phyloP scores from a whole-genome alignment of 2,113 vertebrate genomes.

The Percopsis transmontana region DNA sequence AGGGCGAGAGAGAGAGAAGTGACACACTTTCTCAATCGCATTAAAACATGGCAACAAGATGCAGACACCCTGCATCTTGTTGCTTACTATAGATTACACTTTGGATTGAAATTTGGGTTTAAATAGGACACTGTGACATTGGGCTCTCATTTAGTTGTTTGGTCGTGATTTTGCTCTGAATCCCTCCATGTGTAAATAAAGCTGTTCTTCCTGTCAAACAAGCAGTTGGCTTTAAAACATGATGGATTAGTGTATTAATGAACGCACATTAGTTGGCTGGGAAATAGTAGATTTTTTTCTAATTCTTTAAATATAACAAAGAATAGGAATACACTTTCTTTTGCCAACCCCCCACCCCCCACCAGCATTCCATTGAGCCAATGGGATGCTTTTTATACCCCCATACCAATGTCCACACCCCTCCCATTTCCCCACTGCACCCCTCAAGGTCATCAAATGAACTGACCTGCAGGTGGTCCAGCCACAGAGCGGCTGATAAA shows the following conservation, averaged over 20 bases:
- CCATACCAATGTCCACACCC: neutral
- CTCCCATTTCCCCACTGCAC: neutral
- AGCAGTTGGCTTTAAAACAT: neutral
- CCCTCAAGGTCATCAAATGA: constrained; percentile 27
- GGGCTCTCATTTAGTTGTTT: constrained; percentile 36
- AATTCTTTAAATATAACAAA: neutral
- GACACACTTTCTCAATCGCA: constrained; percentile 75
- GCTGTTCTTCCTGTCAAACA: neutral
- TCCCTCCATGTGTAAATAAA: constrained; percentile 35
- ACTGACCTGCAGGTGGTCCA: constrained; percentile 16
- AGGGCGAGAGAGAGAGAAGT: constrained; percentile 68
- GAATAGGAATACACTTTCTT: neutral
- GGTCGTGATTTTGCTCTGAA: no score
- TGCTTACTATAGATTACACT: constrained; percentile 68
- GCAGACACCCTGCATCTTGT: constrained; percentile 68
- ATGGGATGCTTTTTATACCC: constrained; percentile 28
- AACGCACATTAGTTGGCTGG: no score
- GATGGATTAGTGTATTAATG: constrained; percentile 6
- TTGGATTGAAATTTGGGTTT: constrained; percentile 71
- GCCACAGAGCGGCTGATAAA: constrained; percentile 4
- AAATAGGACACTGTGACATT: constrained; percentile 66
- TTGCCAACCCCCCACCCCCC: constrained; percentile 1
- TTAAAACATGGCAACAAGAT: constrained; percentile 68
- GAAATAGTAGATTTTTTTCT: no score
- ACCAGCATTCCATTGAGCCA: constrained; percentile 30